Conservation (phyloP, 2,888 invertebrate species). For the Orchesellides sinensis region DNA sequence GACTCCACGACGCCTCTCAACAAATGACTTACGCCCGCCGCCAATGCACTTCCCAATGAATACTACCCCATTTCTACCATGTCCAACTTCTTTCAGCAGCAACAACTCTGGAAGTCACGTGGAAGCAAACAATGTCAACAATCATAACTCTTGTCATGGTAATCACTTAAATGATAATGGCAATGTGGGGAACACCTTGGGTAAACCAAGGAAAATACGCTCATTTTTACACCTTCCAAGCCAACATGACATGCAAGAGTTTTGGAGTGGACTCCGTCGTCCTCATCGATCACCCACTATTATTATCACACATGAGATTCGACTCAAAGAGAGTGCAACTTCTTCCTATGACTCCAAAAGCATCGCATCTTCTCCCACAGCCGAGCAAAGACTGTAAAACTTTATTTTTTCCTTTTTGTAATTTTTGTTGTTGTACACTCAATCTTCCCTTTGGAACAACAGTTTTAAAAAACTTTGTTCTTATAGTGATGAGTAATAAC, state of each 20-base stretch:
- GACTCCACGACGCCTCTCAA: constrained; percentile 72
- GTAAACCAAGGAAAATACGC: constrained; percentile 68
- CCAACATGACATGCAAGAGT: constrained; percentile 73
- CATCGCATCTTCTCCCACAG: constrained; percentile 63
- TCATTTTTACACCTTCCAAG: constrained; percentile 74
- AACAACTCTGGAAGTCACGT: constrained; percentile 31
- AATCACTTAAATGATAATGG: constrained; percentile 36
- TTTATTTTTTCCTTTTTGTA: too few species aligned
- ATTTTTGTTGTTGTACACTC: too few species aligned
- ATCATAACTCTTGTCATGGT: constrained; percentile 4
- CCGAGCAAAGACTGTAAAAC: constrained; percentile 71
- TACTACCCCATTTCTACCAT: constrained; percentile 36
- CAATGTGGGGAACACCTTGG: constrained; percentile 16
- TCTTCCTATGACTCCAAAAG: constrained; percentile 59
- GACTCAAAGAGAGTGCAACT: constrained; percentile 69
- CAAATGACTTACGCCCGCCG: constrained; percentile 73
- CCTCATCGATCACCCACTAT: constrained; percentile 75
- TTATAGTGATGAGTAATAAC: too few species aligned
- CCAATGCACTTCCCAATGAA: constrained; percentile 70
- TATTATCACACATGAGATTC: constrained; percentile 74
- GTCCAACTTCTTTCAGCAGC: constrained; percentile 14
- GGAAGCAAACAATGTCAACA: constrained; percentile 21
- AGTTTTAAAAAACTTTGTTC: too few species aligned
- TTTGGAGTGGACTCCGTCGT: constrained; percentile 74
- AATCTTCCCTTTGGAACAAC: too few species aligned